Base-by-base conservation (phyloP, 2,888 invertebrate genomes). In the Carpatolechia fugitivella region DNA sequence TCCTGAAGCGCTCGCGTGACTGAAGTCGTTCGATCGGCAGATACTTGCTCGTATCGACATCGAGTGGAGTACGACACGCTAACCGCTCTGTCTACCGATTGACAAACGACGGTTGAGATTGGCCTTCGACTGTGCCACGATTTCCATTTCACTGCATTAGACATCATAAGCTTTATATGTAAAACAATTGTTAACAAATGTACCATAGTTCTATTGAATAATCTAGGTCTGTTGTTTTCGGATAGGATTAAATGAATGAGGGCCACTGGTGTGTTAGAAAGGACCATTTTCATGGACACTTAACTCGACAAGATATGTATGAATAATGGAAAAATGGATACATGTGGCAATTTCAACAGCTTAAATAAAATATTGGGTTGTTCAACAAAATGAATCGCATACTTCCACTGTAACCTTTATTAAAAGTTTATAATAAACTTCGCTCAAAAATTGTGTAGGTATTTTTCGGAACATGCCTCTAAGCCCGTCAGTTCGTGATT, bases 1-100 rank as follows among this genome's bases (percentile, higher is more conserved):
- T n/a, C n/a, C n/a, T n/a, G n/a, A n/a, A n/a, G n/a, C n/a, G 24
- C 3, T 81, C 64, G 82, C 85, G 85, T 85, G 85, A 80, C 78
- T 77, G 53, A 68, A 73, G 71, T 69, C 68, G 69, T 77, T 80
- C 72, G 67, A 80, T 74, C 63, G 71, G 63, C 70, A 68, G 70
- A 29, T 68, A 65, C 70, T 67, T 69, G 75, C 72, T 75, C 70
- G 70, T 75, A 80, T 78, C 78, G 72, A 75, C 69, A 72, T 82
- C 72, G 75, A 83, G 82, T 83, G 76, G 72, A 74, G 76, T 75
- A 78, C 74, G 72, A 81, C 84, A 85, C 79, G 83, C 79, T 74
- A 81, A 76, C 70, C 75, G 72, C 76, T 75, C 71, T 78, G 78
- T 78, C 67, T 72, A 64, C 59, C 66, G 72, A 78, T 76, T 77